These are phyloP conservation scores for Branchipolynoe longqiensis DNA, from an alignment of 2,888 invertebrate species.

Conservation along the genomic window DNA sequence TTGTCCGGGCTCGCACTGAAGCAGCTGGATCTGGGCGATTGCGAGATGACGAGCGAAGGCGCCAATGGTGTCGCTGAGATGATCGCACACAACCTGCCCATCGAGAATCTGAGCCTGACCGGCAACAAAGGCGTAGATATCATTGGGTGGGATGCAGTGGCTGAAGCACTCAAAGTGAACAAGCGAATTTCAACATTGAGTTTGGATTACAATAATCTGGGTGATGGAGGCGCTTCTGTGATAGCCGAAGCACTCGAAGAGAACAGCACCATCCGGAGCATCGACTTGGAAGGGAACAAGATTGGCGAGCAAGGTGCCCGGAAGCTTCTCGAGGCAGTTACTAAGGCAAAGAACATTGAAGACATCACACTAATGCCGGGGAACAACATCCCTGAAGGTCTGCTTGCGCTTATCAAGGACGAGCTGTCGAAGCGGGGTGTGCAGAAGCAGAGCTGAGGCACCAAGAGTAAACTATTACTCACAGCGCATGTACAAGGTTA, in stretches of 20 bases:
- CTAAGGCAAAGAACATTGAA: slow-evolving; percentile 72
- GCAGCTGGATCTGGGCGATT: slow-evolving; percentile 75
- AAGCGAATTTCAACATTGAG: slow-evolving; percentile 71
- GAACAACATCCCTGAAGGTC: slow-evolving; percentile 65
- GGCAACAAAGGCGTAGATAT: slow-evolving; percentile 71
- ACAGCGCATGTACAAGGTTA: too few relatives aligned
- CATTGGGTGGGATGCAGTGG: slow-evolving; percentile 74
- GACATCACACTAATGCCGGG: slow-evolving; percentile 75
- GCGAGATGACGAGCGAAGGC: slow-evolving; percentile 71
- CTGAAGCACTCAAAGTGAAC: slow-evolving; percentile 73
- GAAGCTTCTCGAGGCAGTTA: slow-evolving; percentile 71
- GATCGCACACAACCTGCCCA: slow-evolving; percentile 70
- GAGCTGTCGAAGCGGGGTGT: slow-evolving; percentile 15
- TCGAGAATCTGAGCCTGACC: slow-evolving; percentile 72
- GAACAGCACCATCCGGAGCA: slow-evolving; percentile 70
- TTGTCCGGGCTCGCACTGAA: slow-evolving; percentile 64
- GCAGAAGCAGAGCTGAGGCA: too few relatives aligned
- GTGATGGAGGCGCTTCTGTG: slow-evolving; percentile 72
- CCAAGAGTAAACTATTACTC: too few relatives aligned
- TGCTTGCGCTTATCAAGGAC: slow-evolving; percentile 31
- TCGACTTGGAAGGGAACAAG: slow-evolving; percentile 75
- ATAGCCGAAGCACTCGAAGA: slow-evolving; percentile 71
- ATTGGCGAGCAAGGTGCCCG: slow-evolving; percentile 72
- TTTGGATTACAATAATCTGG: slow-evolving; percentile 75
- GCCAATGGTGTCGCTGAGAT: slow-evolving; percentile 70